Conservation (phyloP, 1,140 invertebrate species). For the Trinorchestia longiramus region DNA sequence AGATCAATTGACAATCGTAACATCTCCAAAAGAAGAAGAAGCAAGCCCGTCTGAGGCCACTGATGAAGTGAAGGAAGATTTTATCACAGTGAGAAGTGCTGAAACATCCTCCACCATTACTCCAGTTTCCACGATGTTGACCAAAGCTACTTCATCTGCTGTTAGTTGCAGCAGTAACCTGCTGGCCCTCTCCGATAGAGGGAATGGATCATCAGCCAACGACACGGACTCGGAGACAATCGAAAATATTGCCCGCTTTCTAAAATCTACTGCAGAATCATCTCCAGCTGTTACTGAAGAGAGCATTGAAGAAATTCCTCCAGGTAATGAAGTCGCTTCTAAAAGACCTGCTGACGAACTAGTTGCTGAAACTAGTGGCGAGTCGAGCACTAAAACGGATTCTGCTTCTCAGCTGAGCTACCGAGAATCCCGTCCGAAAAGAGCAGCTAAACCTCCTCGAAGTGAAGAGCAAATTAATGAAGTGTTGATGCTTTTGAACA, state of each 20-base stretch:
- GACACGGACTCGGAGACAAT: constrained; percentile 40
- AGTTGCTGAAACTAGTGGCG: not conserved
- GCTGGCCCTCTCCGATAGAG: not conserved
- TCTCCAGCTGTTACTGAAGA: not conserved
- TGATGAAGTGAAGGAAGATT: not conserved
- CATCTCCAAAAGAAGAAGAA: constrained; percentile 5
- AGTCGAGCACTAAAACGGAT: not conserved
- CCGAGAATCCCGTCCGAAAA: constrained; percentile 63
- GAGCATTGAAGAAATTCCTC: constrained; percentile 10
- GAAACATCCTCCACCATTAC: not conserved
- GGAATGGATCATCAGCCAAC: not conserved
- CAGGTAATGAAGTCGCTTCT: not conserved
- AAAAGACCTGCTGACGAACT: constrained; percentile 13
- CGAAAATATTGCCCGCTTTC: constrained; percentile 14
- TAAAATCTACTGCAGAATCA: not conserved
- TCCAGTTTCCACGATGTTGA: not conserved
- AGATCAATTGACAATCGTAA: not conserved
- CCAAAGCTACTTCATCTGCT: not conserved
- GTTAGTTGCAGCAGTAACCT: not conserved
- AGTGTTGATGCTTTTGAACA: constrained; percentile 64
- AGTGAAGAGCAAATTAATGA: constrained; percentile 65
- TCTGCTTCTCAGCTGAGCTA: constrained; percentile 56
- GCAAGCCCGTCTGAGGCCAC: not conserved
- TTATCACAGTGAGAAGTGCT: not conserved
- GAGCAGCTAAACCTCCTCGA: constrained; percentile 60